These are phyloP conservation scores for Zaprionus africanus DNA, from an alignment of 1,140 invertebrate genomes.

Conservation along the genomic window DNA sequence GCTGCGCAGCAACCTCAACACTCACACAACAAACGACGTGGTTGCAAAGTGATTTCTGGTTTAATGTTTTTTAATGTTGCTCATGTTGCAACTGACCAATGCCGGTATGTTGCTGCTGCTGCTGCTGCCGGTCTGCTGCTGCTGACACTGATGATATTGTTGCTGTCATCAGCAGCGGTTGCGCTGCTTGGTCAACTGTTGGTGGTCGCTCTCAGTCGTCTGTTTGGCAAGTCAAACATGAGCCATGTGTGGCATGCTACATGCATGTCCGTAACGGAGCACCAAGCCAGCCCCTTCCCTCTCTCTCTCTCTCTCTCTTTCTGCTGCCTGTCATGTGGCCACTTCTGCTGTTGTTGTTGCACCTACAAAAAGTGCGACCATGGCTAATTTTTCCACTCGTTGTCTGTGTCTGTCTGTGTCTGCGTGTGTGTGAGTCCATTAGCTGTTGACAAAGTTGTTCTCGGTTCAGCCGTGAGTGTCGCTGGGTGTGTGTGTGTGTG, in stretches of 20 bases:
- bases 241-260: constrained; percentile 45
- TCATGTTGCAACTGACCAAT: constrained; percentile 70
- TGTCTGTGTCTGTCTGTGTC: constrained; percentile 45
- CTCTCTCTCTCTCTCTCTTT: constrained; percentile 4
- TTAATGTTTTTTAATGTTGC: constrained; percentile 82
- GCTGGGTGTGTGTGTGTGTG: constrained; percentile 5
- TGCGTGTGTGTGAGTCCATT: constrained; percentile 65
- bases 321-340: constrained; percentile 44
- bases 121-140: constrained; percentile 26
- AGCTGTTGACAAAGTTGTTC: constrained; percentile 82
- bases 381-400: constrained; percentile 67
- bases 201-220: constrained; percentile 46
- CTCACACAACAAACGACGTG: constrained; percentile 73
- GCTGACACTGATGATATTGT: constrained; percentile 77
- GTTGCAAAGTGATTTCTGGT: constrained; percentile 82
- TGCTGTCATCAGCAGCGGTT: constrained; percentile 81
- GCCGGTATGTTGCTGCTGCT: constrained; percentile 18
- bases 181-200: constrained; percentile 67
- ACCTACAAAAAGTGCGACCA: constrained; percentile 56
- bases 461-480: constrained; percentile 31
- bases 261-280: constrained; percentile 38
- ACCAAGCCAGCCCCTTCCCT: neutral
- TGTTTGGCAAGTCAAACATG: constrained; percentile 70
- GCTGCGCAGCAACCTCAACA: constrained; percentile 25
- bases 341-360: constrained; percentile 46